phyloP scores from a whole-genome alignment of 2,113 vertebrate genomes.

The Lagenorhynchus albirostris region DNA sequence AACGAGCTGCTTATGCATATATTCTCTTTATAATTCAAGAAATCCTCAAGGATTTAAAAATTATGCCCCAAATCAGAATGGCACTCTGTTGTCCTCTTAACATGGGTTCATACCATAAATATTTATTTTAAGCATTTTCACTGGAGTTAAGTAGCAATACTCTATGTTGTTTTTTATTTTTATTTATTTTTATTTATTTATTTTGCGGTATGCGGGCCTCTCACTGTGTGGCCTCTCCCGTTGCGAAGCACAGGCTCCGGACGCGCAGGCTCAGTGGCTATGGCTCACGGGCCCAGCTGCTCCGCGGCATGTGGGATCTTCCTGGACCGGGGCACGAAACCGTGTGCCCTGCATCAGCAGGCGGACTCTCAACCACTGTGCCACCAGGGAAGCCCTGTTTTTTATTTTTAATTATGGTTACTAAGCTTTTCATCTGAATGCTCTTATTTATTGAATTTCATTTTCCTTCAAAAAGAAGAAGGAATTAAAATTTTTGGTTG shows the following conservation, averaged over 20 bases:
- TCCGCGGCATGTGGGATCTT: too few species aligned
- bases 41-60: conserved; percentile 61
- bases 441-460: background rate
- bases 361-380: too few species aligned
- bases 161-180: background rate
- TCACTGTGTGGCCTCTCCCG: too few species aligned
- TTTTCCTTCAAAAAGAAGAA: background rate
- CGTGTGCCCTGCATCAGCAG: too few species aligned
- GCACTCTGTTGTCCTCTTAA: conserved; percentile 41
- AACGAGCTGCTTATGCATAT: conserved; percentile 65
- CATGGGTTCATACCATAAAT: background rate
- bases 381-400: background rate
- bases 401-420: conserved; percentile 25
- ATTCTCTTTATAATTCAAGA: conserved; percentile 65
- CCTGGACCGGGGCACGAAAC: too few species aligned
- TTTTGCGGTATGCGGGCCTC: too few species aligned
- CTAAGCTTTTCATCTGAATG: conserved; percentile 17
- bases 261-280: too few species aligned
- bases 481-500: background rate
- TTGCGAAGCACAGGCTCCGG: too few species aligned
- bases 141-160: background rate
- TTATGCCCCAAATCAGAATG: conserved; percentile 29
- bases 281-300: too few species aligned
- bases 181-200: background rate
- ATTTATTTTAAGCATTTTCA: conserved; percentile 14